Evolutionary conservation across 2,888 invertebrate species (phyloP).

Genomic region (Mayetiola destructor): DNA sequence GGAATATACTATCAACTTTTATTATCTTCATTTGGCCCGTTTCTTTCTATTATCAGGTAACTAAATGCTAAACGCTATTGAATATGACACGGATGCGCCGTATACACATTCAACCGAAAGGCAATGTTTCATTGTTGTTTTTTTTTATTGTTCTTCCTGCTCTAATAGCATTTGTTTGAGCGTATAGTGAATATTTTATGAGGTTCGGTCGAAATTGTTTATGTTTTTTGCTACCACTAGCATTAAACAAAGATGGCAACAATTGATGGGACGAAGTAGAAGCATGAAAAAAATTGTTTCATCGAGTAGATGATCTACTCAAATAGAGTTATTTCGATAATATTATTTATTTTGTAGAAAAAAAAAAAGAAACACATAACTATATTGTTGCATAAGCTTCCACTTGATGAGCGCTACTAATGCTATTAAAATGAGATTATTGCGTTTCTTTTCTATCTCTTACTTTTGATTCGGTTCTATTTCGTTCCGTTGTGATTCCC

Average conservation of each 20-base stretch:
- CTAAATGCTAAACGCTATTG: conserved; percentile 3
- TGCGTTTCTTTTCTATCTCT: background rate
- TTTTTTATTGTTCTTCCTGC: background rate
- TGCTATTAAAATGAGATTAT: background rate
- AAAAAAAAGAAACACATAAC: too few relatives aligned
- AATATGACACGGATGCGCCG: background rate
- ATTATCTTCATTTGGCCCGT: background rate
- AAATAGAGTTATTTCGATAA: conserved; percentile 7
- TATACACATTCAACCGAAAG: background rate
- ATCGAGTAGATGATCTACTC: conserved; percentile 3
- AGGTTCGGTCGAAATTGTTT: too few relatives aligned
- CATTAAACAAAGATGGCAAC: too few relatives aligned
- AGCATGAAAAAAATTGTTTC: background rate
- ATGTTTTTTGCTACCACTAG: too few relatives aligned
- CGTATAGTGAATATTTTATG: too few relatives aligned
- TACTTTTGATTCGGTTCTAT: too few relatives aligned
- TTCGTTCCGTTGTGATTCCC: too few relatives aligned
- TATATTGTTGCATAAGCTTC: too few relatives aligned
- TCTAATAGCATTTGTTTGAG: too few relatives aligned
- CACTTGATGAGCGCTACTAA: too few relatives aligned
- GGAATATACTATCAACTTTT: conserved; percentile 4
- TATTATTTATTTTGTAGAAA: conserved; percentile 1
- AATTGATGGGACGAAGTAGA: background rate
- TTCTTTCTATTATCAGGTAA: conserved; percentile 6
- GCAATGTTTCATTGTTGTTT: background rate